These are phyloP conservation scores for Corythornis leucogaster DNA, from an alignment of 2,797 vertebrate genomes.

Conservation along the genomic window DNA sequence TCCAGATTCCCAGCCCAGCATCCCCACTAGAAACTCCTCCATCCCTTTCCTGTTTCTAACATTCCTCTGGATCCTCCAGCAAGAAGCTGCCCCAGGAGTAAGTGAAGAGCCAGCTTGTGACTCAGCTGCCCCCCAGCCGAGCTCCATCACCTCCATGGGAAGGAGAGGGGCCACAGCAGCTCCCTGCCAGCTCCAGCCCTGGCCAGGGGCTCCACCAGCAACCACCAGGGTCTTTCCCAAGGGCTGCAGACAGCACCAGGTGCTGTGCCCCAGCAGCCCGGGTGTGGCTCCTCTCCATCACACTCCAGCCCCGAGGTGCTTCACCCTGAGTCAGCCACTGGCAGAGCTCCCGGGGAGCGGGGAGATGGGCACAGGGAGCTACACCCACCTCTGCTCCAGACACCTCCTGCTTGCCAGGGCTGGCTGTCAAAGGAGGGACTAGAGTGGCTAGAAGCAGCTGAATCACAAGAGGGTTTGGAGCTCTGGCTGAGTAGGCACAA, in stretches of 20 bases:
- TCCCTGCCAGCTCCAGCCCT: background rate
- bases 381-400: background rate
- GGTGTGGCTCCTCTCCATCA: background rate
- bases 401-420: background rate
- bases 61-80: background rate
- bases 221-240: background rate
- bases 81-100: background rate
- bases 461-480: background rate
- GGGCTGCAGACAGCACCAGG: background rate
- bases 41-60: background rate
- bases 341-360: constrained; percentile 17
- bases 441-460: background rate
- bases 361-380: background rate
- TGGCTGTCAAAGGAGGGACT: background rate
- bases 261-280: background rate
- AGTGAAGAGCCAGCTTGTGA: background rate
- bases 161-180: background rate
- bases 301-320: background rate
- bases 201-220: background rate
- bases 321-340: background rate
- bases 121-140: background rate
- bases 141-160: background rate
- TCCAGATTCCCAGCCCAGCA: background rate
- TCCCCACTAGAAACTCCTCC: background rate
- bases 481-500: background rate